Base-by-base conservation (phyloP, 2,888 invertebrate species). In the Pollenia amentaria region DNA sequence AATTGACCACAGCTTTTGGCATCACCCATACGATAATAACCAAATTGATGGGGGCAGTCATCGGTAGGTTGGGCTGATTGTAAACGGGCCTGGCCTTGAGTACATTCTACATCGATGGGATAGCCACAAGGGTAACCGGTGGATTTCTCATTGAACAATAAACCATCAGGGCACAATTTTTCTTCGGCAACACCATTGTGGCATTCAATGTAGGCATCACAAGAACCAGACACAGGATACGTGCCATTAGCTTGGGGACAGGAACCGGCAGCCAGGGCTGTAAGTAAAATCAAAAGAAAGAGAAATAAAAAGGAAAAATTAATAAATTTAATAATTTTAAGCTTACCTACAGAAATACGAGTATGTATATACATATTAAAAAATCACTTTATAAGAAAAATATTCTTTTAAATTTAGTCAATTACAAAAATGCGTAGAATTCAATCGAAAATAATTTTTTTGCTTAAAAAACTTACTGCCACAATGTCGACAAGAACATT, bases 11-110 rank as follows among this genome's bases (percentile, higher is more conserved):
- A 97, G 91, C 96, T 94, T 1, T 93, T 92, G 3, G 92, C 90
- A 89, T 95, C 95, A 2, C 97, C 97, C 77, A 96, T 93, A 89
- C 95, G 95, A 94, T 95, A 97, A 93, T 97, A 96, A 0, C 97
- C 97, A 90, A 96, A 97, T 92, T 97, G 97, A 92, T 97, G 96
- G 0, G 97, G 97, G 89, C 97, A 97, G 10, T 96, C 96, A 0
- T 95, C 96, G 0, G 97, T 97, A 0, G 97, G 94, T 81, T 93
- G 93, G 0, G 93, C 90, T 0, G 91, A 55, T 88, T 93, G 97
- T 77, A 95, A 94, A 44, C 95, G 94, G 7, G 96, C 94, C 88
- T 97, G 94, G 75, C 96, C 94, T 89, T 96, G 96, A 3, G 94
- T 94, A 91, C 98, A 98, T 87, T 96, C 94, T 8, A 97, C 96